A percentile compares a stretch with the other conserved stretches of the same genome.
Evolutionary conservation across 2,113 vertebrate species (phyloP).

Genomic region (Oryzias celebensis): DNA sequence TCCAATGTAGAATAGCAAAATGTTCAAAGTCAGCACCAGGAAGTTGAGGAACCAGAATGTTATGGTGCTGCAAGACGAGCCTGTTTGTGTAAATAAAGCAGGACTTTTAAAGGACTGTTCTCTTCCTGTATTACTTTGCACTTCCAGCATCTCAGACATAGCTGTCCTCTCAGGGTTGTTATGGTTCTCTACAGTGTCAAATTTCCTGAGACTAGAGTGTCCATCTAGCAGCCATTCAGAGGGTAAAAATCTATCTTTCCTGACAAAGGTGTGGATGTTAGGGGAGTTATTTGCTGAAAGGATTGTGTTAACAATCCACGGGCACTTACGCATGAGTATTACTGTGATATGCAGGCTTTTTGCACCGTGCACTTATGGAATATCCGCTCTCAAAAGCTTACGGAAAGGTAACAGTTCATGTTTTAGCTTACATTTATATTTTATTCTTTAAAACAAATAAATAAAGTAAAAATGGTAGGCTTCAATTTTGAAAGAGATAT

Average conservation of each 20-base stretch:
- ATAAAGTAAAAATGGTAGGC: too few species aligned
- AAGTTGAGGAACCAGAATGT: too few species aligned
- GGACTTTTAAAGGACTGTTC: constrained; percentile 16
- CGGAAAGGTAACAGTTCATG: constrained; percentile 6
- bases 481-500: too few species aligned
- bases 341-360: constrained; percentile 34
- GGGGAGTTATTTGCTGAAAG: constrained; percentile 28
- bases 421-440: constrained; percentile 19
- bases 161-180: constrained; percentile 31
- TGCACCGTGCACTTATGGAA: neutral
- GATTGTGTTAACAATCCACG: constrained; percentile 38
- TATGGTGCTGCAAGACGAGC: too few species aligned
- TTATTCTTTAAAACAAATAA: neutral
- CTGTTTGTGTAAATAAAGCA: constrained; percentile 8
- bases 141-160: constrained; percentile 38
- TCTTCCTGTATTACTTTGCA: constrained; percentile 11
- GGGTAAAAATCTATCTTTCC: constrained; percentile 15
- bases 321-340: constrained; percentile 38
- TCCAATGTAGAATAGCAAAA: too few species aligned
- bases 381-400: constrained; percentile 8
- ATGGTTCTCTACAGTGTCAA: constrained; percentile 38
- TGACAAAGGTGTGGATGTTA: constrained; percentile 26
- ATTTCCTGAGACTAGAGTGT: constrained; percentile 51
- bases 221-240: constrained; percentile 35
- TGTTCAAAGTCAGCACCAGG: too few species aligned